Evolutionary conservation across 2,797 vertebrate genomes (phyloP), one percentile per base, ranked within the genome.

Genomic region (Dendrocincla fuliginosa): DNA sequence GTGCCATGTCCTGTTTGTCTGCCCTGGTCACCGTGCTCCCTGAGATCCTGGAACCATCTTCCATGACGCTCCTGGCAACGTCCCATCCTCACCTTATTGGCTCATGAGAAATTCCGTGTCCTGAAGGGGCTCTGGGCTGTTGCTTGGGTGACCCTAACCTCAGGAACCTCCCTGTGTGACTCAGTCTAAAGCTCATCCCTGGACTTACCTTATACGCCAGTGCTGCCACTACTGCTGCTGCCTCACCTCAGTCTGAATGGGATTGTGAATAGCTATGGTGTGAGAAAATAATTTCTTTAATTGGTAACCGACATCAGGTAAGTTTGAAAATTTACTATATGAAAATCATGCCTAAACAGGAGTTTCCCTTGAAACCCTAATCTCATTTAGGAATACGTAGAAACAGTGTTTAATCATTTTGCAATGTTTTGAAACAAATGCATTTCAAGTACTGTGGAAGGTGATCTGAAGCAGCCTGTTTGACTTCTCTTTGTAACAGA

Each of bases 191-290:
- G 30, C 8, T 74, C 22, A 24, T 12, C 32, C 10, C 41, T 41
- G 47, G 17, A 41, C 12, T 68, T 47, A 16, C 6, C 24, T 53
- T 39, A 60, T 14, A 23, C 2, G 4, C 7, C 53, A 16, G 15
- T 35, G 10, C 13, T 44, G 25, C 39, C 0, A 0, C 24, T 52
- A 33, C 12, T 67, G 22, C 10, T 42, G 7, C 23, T 88, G 30
- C 15, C 18, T 69, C 3, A 1, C 7, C 7, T 69, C 49, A 35
- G 6, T 56, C 27, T 65, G 46, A 86, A 53, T 19, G 16, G 10
- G 33, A 56, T 18, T 68, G 8, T 28, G 27, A 63, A 39, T 33
- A 78, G 2, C 4, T 42, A 16, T 39, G 4, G 28, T 11, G 12
- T 35, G 4, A 85, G 41, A 78, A 74, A 64, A 37, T 13, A 1